Conservation (phyloP, 2,888 invertebrate genomes). For the Nasonia oneida region DNA sequence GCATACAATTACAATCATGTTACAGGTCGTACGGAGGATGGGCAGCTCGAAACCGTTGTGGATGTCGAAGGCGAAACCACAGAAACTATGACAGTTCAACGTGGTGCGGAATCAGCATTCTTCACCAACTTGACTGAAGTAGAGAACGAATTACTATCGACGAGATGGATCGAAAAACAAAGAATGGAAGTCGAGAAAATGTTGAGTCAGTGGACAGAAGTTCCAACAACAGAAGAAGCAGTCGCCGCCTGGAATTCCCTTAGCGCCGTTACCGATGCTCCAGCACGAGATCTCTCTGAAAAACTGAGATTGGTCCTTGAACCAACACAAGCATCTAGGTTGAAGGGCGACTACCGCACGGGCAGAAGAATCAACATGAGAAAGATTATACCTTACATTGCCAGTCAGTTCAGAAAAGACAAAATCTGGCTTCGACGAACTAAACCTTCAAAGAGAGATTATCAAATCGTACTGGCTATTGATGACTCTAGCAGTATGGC, state of each 20-base stretch:
- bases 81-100: conserved; percentile 83
- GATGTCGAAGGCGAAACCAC: conserved; percentile 89
- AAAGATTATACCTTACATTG: conserved; percentile 98
- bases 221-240: conserved; percentile 79
- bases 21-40: conserved; percentile 71
- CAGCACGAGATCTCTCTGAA: conserved; percentile 94
- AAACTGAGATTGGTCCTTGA: conserved; percentile 96
- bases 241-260: conserved; percentile 83
- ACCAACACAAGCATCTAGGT: conserved; percentile 94
- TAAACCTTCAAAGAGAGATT: conserved; percentile 96
- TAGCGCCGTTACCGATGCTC: conserved; percentile 81
- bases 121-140: conserved; percentile 82
- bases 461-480: conserved; percentile 97
- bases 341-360: conserved; percentile 95
- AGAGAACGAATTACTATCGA: conserved; percentile 52
- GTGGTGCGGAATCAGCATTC: conserved; percentile 88
- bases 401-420: conserved; percentile 98
- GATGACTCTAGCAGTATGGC: conserved; percentile 97
- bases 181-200: conserved; percentile 72
- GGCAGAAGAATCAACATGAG: conserved; percentile 99
- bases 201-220: conserved; percentile 72
- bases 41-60: conserved; percentile 80
- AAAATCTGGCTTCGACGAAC: conserved; percentile 99
- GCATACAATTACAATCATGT: not conserved
- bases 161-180: conserved; percentile 64